phyloP scores from a whole-genome alignment of 2,797 vertebrate species.

The Neopelma chrysocephalum region DNA sequence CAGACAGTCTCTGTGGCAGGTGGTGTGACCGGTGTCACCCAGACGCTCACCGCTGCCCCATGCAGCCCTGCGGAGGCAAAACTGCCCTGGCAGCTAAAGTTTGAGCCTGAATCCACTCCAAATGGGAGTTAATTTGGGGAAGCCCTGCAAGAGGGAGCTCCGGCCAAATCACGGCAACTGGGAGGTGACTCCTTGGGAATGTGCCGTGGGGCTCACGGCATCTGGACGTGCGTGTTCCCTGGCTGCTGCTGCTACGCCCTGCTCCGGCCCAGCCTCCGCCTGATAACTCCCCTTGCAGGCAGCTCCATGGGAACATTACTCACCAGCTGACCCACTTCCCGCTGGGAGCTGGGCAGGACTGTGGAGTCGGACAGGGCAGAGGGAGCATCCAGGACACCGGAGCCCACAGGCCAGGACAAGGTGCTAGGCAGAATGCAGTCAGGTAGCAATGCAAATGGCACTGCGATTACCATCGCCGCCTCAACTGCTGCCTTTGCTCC shows the following conservation, averaged over 20 bases:
- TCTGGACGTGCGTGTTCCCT: rapidly evolving
- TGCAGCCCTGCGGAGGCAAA: rapidly evolving
- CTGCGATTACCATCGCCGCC: not conserved
- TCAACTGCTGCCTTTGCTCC: not conserved
- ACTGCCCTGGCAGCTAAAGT: not conserved
- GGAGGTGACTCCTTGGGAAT: not conserved
- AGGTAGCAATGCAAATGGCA: not conserved
- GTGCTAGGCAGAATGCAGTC: not conserved
- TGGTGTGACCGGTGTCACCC: rapidly evolving
- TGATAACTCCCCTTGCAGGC: rapidly evolving
- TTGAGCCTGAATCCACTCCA: not conserved
- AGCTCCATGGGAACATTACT: not conserved
- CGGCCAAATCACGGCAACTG: not conserved
- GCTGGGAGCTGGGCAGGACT: rapidly evolving
- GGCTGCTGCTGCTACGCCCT: not conserved
- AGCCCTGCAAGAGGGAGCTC: not conserved
- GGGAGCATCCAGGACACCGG: not conserved
- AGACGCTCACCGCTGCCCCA: not conserved
- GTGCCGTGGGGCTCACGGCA: not conserved
- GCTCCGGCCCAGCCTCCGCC: not conserved
- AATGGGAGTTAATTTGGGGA: rapidly evolving
- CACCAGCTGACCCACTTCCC: not conserved
- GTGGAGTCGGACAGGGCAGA: not conserved
- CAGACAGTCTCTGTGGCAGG: not conserved
- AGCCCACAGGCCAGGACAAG: not conserved